These are phyloP conservation scores for Drosophila kanekoi DNA, from an alignment of 2,888 invertebrate species.

Conservation along the genomic window DNA sequence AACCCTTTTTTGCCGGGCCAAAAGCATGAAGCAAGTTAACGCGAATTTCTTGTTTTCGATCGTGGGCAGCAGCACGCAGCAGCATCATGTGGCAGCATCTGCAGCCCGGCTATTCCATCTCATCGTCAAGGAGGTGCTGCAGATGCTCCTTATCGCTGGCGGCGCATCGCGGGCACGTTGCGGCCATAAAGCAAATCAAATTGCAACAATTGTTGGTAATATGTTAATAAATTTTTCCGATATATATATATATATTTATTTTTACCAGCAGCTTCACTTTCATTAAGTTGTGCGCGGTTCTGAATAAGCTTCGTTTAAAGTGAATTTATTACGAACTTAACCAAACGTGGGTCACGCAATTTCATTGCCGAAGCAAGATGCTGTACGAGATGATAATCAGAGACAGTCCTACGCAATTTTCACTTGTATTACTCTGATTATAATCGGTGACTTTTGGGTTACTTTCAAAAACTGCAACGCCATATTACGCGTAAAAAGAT, in stretches of 20 bases:
- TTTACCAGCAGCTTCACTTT: slow-evolving; percentile 63
- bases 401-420: slow-evolving; percentile 44
- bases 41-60: slow-evolving; percentile 78
- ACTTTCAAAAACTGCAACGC: slow-evolving; percentile 18
- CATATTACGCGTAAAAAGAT: too few species aligned
- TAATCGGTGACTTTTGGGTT: slow-evolving; percentile 26
- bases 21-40: slow-evolving; percentile 63
- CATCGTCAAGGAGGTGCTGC: slow-evolving; percentile 36
- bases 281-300: slow-evolving; percentile 60
- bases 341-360: slow-evolving; percentile 29
- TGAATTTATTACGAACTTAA: slow-evolving; percentile 58
- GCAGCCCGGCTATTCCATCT: slow-evolving; percentile 31
- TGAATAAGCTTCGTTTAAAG: slow-evolving; percentile 60
- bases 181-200: slow-evolving; percentile 78
- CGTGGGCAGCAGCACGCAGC: slow-evolving; percentile 68
- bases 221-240: slow-evolving; percentile 73
- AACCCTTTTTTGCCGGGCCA: slow-evolving; percentile 61
- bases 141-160: slow-evolving; percentile 65
- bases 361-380: slow-evolving; percentile 7
- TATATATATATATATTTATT: not conserved
- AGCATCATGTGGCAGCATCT: slow-evolving; percentile 19
- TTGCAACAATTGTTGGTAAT: slow-evolving; percentile 81
- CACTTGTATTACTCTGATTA: slow-evolving; percentile 47
- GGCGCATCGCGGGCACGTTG: slow-evolving; percentile 70
- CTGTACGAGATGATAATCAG: slow-evolving; percentile 24